Base-by-base conservation (phyloP, 2,113 vertebrate species). In the Lophotis ruficrista region DNA sequence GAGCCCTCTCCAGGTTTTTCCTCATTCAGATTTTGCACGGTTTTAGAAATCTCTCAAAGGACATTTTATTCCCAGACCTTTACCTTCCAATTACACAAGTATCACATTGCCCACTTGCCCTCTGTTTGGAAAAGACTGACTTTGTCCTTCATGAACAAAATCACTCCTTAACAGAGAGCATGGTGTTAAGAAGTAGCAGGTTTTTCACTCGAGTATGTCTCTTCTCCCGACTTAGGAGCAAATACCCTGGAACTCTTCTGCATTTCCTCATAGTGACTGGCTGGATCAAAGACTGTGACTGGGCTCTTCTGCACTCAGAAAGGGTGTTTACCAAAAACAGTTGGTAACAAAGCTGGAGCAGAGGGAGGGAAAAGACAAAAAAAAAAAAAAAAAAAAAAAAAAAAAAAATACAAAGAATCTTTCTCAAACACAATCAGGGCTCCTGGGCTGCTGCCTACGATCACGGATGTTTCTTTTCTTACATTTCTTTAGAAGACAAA, bases 401-500 rank as follows among this genome's bases (percentile, higher is more conserved):
- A 27, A 24, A 19, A 31, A 2, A 78, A 76, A 53, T 14, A 79
- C 19, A 54, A 71, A 31, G 16, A 90, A 27, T 57, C 30, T 85
- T 64, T 64, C 57, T 92, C 61, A 87, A 81, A 79, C 24, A 75
- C 33, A 54, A 65, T 6, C 21, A 73, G 35, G 24, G 18, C 50
- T 93, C 48, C 54, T 53, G 35, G 43, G 86, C 48, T 90, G 12
- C 51, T 85, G 65, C 84, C 89, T 53, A 84, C 10, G 24, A 83
- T 73, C 82, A 81, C 2, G 30, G 45, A 87, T 87, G 83, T 60
- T 88, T 94, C 50, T 57, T 84, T 96, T 93, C 86, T 85, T 76
- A 66, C 4, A 86, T 65, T 90, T 81, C 79, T 93, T 77, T 62
- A 53, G 56, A 86, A 77, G 77, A 86, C 41, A 89, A 82, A 93